phyloP scores from a whole-genome alignment of 2,888 invertebrate species.

The Idaea biselata region DNA sequence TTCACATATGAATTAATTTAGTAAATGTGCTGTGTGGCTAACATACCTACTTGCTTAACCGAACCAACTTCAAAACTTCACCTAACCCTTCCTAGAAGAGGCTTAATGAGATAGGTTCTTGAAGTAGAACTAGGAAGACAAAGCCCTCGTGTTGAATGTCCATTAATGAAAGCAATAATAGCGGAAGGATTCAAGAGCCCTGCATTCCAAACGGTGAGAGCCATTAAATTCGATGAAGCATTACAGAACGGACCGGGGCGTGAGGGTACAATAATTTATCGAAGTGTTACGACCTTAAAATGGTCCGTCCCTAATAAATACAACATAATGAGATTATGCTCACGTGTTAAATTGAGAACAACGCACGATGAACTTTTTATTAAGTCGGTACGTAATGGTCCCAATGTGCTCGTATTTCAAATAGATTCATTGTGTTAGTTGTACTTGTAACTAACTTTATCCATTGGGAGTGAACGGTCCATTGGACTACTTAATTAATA shows the following conservation, averaged over 20 bases:
- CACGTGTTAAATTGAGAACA: conserved; percentile 11
- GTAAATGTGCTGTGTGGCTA: background rate
- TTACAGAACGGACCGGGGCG: conserved; percentile 33
- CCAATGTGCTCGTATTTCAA: conserved; percentile 10
- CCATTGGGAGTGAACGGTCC: conserved; percentile 11
- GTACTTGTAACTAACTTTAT: conserved; percentile 19
- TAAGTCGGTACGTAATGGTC: background rate
- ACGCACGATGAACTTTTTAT: conserved; percentile 8
- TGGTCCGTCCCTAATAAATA: conserved; percentile 32
- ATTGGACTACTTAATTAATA: conserved; percentile 23
- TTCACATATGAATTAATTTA: conserved; percentile 29
- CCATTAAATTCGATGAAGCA: conserved; percentile 43
- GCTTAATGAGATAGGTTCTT: background rate
- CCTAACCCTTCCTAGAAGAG: background rate
- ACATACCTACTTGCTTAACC: background rate
- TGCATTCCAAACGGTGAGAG: conserved; percentile 45
- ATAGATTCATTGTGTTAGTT: conserved; percentile 14
- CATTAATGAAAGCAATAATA: conserved; percentile 48
- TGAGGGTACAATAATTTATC: conserved; percentile 42
- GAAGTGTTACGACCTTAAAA: conserved; percentile 34
- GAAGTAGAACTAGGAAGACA: conserved; percentile 32
- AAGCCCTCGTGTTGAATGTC: conserved; percentile 49
- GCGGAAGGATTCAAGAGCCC: conserved; percentile 43
- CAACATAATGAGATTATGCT: conserved; percentile 29
- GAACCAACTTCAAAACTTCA: background rate